Percentiles rank a stretch among this genome's conserved stretches.
Conservation (phyloP, 2,113 vertebrate genomes). For the Urocitellus parryii region DNA sequence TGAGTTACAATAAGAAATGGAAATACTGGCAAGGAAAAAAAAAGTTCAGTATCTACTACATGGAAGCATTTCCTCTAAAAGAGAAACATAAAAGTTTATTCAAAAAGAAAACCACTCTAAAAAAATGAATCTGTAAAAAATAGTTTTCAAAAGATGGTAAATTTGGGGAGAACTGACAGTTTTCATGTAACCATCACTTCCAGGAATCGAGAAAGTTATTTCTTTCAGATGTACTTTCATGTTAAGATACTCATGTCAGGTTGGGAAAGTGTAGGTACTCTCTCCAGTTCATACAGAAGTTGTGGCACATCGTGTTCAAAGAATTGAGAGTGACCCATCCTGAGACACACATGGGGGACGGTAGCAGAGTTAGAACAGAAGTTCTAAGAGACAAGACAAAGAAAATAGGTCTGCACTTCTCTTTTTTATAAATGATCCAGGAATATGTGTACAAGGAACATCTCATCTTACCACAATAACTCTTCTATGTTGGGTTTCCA, state of each 20-base stretch:
- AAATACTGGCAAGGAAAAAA: constrained; percentile 50
- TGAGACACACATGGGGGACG: background rate
- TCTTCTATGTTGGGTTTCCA: background rate
- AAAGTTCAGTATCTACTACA: background rate
- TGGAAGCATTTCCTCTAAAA: constrained; percentile 55
- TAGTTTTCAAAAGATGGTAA: constrained; percentile 38
- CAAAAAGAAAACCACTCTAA: constrained; percentile 46
- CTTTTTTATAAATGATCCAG: background rate
- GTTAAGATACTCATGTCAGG: background rate
- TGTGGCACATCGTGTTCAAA: background rate
- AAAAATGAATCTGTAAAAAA: constrained; percentile 49
- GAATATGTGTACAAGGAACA: background rate
- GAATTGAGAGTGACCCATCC: background rate
- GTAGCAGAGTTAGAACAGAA: background rate
- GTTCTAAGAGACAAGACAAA: background rate
- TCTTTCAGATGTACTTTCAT: constrained; percentile 29
- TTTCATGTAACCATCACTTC: constrained; percentile 40
- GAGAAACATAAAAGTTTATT: constrained; percentile 17
- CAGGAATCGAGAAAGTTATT: background rate
- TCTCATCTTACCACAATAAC: background rate
- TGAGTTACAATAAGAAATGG: constrained; percentile 2
- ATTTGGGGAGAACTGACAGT: background rate
- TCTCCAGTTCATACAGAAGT: background rate
- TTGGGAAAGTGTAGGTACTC: background rate
- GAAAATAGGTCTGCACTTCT: background rate